These are phyloP conservation scores for Arothron firmamentum DNA, from an alignment of 2,113 vertebrate species.

Conservation along the genomic window DNA sequence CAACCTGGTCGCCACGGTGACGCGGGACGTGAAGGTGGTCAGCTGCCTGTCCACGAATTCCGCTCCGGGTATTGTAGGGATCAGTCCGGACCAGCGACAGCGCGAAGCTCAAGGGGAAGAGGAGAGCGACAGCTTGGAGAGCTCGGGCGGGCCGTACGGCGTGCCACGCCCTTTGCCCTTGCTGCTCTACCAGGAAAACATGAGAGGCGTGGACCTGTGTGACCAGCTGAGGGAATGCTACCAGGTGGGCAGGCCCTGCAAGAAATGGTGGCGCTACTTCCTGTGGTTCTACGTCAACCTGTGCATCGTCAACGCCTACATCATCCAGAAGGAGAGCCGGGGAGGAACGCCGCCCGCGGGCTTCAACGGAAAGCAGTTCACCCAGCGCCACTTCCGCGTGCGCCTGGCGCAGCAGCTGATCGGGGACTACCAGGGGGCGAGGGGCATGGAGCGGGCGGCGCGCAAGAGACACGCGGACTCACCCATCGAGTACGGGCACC, in stretches of 20 bases:
- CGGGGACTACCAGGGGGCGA: conserved; percentile 78
- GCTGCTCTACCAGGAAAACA: conserved; percentile 80
- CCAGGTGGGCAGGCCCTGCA: conserved; percentile 77
- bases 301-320: conserved; percentile 79
- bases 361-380: conserved; percentile 79
- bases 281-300: conserved; percentile 82
- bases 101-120: conserved; percentile 51
- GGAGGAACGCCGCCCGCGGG: conserved; percentile 68
- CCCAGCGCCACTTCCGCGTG: conserved; percentile 78
- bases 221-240: conserved; percentile 81
- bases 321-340: conserved; percentile 75
- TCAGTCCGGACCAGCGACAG: conserved; percentile 68
- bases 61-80: conserved; percentile 77
- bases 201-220: conserved; percentile 78
- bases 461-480: conserved; percentile 79
- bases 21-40: conserved; percentile 72
- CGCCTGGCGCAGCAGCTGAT: conserved; percentile 80
- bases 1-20: conserved; percentile 77
- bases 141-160: conserved; percentile 53
- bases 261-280: conserved; percentile 83
- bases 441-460: conserved; percentile 78
- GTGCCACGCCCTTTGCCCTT: conserved; percentile 74
- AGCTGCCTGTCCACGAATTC: conserved; percentile 78
- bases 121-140: conserved; percentile 60
- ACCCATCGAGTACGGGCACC: conserved; percentile 80